Evolutionary conservation across 2,888 invertebrate species (phyloP).

Genomic region (Liodrosophila aerea): DNA sequence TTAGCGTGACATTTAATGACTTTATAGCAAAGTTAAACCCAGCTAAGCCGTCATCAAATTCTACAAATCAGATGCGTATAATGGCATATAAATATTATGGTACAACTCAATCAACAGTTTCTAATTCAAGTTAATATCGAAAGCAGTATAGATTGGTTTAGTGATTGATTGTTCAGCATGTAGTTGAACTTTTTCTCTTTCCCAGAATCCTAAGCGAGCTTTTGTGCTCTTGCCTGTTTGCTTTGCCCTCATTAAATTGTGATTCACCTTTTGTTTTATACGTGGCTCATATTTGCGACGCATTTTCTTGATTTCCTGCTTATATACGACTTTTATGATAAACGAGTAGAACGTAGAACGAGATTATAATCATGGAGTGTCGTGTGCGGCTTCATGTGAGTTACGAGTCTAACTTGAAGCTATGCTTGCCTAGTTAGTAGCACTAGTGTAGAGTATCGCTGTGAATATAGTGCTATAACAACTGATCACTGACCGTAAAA

Average conservation of each 20-base stretch:
- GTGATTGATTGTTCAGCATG: no score
- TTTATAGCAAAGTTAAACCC: constrained; percentile 14
- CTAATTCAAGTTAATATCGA: no score
- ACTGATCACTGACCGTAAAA: constrained; percentile 34
- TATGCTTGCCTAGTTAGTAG: neutral
- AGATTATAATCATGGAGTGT: constrained; percentile 11
- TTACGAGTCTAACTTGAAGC: constrained; percentile 13
- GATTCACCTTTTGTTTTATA: constrained; percentile 16
- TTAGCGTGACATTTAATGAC: constrained; percentile 22
- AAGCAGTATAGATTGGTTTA: no score
- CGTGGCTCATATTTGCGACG: constrained; percentile 36
- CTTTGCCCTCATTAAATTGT: constrained; percentile 6
- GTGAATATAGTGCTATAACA: neutral
- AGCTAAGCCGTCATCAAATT: neutral
- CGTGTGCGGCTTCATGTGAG: constrained; percentile 19
- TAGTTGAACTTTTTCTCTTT: no score
- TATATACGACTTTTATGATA: constrained; percentile 6
- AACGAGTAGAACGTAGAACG: constrained; percentile 3
- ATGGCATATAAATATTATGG: no score
- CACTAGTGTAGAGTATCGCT: no score
- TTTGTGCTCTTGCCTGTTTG: neutral
- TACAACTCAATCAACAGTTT: no score
- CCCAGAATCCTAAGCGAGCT: neutral
- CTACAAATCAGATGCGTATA: no score
- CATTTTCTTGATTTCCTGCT: constrained; percentile 31